Percentiles rank a stretch among this genome's conserved stretches.
These are phyloP conservation scores for Cassiopea xamachana DNA, from an alignment of 30 jellyfish, hydroid and myxozoan genomes.

Conservation along the genomic window DNA sequence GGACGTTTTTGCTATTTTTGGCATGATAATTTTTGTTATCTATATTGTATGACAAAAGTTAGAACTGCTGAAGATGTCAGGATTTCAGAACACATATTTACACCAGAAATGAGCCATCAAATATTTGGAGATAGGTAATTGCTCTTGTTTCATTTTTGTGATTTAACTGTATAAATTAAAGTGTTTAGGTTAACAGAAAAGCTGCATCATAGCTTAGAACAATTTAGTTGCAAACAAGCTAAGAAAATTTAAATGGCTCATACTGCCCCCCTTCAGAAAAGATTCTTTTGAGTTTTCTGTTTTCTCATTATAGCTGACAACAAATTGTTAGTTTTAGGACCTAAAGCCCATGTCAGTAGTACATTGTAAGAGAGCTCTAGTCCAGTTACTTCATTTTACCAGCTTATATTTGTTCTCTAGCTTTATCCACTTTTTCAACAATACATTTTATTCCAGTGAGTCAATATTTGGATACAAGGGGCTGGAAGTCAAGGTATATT, in stretches of 20 bases:
- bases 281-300: background rate
- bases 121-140: constrained; percentile 94
- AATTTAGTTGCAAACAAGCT: too few relatives aligned
- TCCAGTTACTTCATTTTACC: too few relatives aligned
- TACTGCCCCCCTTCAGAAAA: too few relatives aligned
- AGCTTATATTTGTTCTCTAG: too few relatives aligned
- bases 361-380: too few relatives aligned
- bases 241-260: background rate
- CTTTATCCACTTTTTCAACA: too few relatives aligned
- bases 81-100: constrained; percentile 57
- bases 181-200: background rate
- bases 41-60: constrained; percentile 38
- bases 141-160: background rate
- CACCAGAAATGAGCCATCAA: constrained; percentile 98
- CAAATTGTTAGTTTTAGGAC: too few relatives aligned
- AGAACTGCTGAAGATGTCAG: constrained; percentile 81
- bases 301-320: background rate
- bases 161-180: background rate
- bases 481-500: constrained; percentile 76
- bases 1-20: too few relatives aligned
- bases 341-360: too few relatives aligned
- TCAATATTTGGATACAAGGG: constrained; percentile 94
- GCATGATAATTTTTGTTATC: too few relatives aligned
- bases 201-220: background rate
- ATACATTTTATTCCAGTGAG: constrained; percentile 72